Conservation (phyloP, 2,113 vertebrate species). For the Megaceryle maxima region DNA sequence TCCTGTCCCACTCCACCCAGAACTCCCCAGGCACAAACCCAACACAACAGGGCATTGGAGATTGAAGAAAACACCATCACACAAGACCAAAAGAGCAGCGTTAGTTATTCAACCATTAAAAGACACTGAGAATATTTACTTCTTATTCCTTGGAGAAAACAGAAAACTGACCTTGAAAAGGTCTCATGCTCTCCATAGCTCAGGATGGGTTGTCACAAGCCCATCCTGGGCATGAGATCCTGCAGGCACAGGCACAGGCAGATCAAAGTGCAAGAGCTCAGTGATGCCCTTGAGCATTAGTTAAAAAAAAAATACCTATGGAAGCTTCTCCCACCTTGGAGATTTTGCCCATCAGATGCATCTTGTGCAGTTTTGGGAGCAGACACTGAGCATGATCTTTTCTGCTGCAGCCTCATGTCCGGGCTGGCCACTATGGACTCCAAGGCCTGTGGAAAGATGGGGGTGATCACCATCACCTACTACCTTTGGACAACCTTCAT, state of each 20-base stretch:
- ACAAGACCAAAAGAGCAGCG: not conserved
- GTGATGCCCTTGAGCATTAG: not conserved
- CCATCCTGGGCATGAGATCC: not conserved
- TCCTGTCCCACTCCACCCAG: not conserved
- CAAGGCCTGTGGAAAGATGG: slow-evolving; percentile 85
- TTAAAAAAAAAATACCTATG: rapidly evolving
- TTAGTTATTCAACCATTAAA: not conserved
- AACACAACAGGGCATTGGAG: rapidly evolving
- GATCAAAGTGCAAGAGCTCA: not conserved
- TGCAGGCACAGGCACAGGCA: not conserved
- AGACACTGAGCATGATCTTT: not conserved
- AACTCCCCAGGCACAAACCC: not conserved
- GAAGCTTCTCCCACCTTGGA: not conserved
- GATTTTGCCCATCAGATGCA: not conserved
- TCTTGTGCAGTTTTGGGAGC: not conserved
- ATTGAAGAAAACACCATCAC: not conserved
- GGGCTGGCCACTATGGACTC: slow-evolving; percentile 90
- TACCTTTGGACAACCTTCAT: slow-evolving; percentile 93
- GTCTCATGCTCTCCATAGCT: not conserved
- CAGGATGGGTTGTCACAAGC: not conserved
- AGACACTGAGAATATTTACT: not conserved
- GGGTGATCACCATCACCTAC: slow-evolving; percentile 87
- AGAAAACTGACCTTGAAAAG: not conserved
- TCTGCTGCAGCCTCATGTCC: slow-evolving; percentile 82
- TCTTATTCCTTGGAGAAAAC: not conserved